Evolutionary conservation across 2,113 vertebrate genomes (phyloP).

Genomic region (Zootoca vivipara): DNA sequence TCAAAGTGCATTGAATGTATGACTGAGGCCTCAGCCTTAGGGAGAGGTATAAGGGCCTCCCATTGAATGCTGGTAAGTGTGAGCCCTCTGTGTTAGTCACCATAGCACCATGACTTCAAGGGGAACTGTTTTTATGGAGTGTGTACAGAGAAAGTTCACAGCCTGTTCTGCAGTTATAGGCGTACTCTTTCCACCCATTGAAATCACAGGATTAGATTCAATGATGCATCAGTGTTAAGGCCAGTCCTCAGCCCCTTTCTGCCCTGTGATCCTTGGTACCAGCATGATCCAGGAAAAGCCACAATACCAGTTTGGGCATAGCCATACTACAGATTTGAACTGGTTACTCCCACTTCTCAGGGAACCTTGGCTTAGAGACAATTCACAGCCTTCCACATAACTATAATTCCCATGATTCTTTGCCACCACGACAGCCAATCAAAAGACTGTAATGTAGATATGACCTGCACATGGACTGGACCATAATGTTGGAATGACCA

Average conservation of each 20-base stretch:
- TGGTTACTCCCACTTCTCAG: neutral
- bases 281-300: neutral
- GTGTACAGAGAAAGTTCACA: neutral
- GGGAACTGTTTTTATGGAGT: neutral
- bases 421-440: neutral
- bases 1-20: too few relatives aligned
- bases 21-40: neutral
- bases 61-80: neutral
- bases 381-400: neutral
- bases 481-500: neutral
- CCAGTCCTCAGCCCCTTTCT: too few relatives aligned
- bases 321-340: neutral
- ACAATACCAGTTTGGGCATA: neutral
- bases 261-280: neutral
- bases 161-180: neutral
- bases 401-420: neutral
- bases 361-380: neutral
- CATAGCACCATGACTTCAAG: neutral
- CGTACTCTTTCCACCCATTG: neutral
- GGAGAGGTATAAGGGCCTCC: neutral
- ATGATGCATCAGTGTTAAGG: neutral
- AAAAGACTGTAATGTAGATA: neutral
- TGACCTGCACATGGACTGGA: too few relatives aligned
- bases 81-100: neutral
- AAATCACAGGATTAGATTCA: neutral